phyloP scores from a whole-genome alignment of 2,888 invertebrate genomes.

The Pegoplata infirma region DNA sequence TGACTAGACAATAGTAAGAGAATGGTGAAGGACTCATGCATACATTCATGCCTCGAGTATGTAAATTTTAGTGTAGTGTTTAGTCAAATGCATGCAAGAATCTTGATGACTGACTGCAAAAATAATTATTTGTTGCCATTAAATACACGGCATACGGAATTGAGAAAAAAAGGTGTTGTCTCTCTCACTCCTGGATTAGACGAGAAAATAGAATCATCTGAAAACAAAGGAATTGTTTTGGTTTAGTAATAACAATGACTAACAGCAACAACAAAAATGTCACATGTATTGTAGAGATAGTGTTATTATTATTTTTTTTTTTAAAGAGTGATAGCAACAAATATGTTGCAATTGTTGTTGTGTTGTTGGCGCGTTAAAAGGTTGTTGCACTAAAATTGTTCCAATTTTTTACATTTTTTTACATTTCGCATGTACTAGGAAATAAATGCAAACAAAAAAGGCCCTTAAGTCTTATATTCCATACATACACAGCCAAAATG shows the following conservation, averaged over 20 bases:
- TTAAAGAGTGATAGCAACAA: background rate
- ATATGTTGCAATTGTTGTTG: too few species aligned
- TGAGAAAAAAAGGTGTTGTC: background rate
- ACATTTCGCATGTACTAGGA: background rate
- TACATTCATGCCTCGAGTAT: background rate
- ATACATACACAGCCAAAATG: background rate
- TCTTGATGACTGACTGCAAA: constrained; percentile 49
- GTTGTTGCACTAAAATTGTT: constrained; percentile 53
- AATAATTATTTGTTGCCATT: constrained; percentile 44
- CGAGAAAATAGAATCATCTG: constrained; percentile 25
- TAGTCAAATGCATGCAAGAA: constrained; percentile 4
- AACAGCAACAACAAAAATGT: background rate
- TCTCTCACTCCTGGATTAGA: background rate
- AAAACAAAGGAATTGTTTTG: constrained; percentile 41
- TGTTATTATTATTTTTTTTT: too few species aligned
- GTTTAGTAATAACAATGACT: constrained; percentile 24
- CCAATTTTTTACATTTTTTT: too few species aligned
- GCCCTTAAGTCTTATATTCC: background rate
- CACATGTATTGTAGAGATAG: background rate
- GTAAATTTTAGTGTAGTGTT: constrained; percentile 7
- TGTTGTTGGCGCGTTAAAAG: constrained; percentile 12
- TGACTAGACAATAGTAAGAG: constrained; percentile 37
- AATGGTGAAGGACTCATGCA: background rate
- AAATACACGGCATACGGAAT: constrained; percentile 7
- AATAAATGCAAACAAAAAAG: constrained; percentile 8